Conservation (phyloP, 64 coral and sea anemone species). For the Cladopsammia gracilis region DNA sequence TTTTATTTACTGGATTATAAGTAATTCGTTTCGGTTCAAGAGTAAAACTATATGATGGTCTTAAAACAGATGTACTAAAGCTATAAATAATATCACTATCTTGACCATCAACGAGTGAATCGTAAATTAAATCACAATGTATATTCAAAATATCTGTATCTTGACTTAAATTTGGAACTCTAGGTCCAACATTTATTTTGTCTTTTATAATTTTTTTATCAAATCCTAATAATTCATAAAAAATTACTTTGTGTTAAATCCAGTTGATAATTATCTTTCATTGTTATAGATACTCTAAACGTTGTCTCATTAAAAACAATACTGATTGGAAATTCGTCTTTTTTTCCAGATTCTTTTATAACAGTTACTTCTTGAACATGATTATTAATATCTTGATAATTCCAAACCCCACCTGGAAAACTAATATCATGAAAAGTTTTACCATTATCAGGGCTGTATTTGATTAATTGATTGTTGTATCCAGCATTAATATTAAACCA, state of each 20-base stretch:
- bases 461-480: neutral
- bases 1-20: neutral
- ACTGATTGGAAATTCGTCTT: neutral
- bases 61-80: neutral
- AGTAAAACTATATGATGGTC: neutral
- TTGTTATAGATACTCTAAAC: no score
- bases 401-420: neutral
- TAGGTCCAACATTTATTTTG: neutral
- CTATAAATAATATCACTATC: neutral
- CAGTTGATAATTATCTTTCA: no score
- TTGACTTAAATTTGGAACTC: neutral
- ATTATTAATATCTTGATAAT: neutral
- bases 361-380: neutral
- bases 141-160: neutral
- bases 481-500: no score
- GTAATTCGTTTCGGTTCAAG: neutral
- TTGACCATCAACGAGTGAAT: neutral
- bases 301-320: no score
- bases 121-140: neutral
- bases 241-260: no score
- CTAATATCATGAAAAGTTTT: neutral
- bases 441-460: neutral
- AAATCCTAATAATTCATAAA: neutral
- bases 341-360: neutral
- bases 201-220: neutral